Base-by-base conservation (phyloP, 2,888 invertebrate species). In the Hanleya hanleyi region DNA sequence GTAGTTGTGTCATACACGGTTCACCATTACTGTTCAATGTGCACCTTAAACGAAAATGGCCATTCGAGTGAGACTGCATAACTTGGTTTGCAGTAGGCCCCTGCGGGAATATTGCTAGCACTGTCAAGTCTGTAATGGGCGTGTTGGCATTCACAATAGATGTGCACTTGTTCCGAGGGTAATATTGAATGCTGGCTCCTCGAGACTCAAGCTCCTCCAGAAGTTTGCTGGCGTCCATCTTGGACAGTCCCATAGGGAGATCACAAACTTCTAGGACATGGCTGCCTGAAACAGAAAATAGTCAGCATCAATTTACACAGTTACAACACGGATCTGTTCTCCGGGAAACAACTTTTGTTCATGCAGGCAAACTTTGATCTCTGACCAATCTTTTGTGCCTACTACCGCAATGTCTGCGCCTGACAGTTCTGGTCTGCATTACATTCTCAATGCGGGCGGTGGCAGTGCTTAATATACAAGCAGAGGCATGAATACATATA, bases 191-290 rank as follows among this genome's bases (percentile, higher is more conserved):
- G 36, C 32, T 69, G 70, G 82, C 84, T 67, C 84, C 84, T 32
- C 75, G 74, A 47, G 71, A 71, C 22, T 74, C 71, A 32, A 84
- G 79, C 66, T 76, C 79, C 64, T 82, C 84, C 26, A 83, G 70
- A 71, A 81, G 78, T 38, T 74, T 69, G 49, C 81, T 82, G 33
- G 76, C 69, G 37, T 84, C 81, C 74, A 73, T 70, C 33, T 77
- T 67, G 41, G 77, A 79, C 73, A 82, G 70, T 22, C 79, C 79
- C 38, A 76, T 76, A 38, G 84, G 82, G 32, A 83, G 72, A 36
- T 79, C 83, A 66, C 78, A 79, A 37, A 83, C 78, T 77, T 80
- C 79, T 62, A 81, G 62, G 41, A 80, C 70, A 66, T 78, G 75
- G 62, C 69, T 67, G 22, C 75, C 77, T 68, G 68, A 32, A 68